Conservation (phyloP, 2,888 invertebrate genomes). For the Stenotaenia linearis region DNA sequence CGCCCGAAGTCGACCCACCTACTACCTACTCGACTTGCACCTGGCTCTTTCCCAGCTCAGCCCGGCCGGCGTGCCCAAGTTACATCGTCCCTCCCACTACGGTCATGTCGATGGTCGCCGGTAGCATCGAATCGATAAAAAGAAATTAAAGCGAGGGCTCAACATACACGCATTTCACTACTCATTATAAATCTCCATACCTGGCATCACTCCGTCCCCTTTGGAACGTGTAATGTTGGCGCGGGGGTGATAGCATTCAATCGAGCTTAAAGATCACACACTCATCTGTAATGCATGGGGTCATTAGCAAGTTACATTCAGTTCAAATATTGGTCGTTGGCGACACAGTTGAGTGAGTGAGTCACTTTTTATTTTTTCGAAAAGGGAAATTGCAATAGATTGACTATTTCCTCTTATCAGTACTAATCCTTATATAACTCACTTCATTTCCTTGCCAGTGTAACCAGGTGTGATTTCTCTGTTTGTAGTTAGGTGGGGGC, state of each 20-base stretch:
- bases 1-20: not conserved
- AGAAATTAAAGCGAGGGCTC: not conserved
- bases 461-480: not conserved
- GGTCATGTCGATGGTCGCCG: not conserved
- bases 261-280: conserved; percentile 9
- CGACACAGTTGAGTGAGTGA: not conserved
- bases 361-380: not conserved
- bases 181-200: not conserved
- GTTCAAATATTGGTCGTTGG: not conserved
- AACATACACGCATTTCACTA: not conserved
- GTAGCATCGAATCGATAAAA: not conserved
- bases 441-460: not conserved
- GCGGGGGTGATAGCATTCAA: not conserved
- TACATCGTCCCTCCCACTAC: not conserved
- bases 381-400: not conserved
- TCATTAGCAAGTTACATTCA: not conserved
- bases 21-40: not conserved
- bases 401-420: not conserved
- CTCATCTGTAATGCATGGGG: not conserved
- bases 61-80: not conserved
- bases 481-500: no score
- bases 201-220: not conserved
- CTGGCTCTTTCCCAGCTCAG: not conserved
- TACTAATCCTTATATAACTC: not conserved
- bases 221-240: not conserved